Conservation (phyloP, 2,113 vertebrate species). For the Tragelaphus imberbis region DNA sequence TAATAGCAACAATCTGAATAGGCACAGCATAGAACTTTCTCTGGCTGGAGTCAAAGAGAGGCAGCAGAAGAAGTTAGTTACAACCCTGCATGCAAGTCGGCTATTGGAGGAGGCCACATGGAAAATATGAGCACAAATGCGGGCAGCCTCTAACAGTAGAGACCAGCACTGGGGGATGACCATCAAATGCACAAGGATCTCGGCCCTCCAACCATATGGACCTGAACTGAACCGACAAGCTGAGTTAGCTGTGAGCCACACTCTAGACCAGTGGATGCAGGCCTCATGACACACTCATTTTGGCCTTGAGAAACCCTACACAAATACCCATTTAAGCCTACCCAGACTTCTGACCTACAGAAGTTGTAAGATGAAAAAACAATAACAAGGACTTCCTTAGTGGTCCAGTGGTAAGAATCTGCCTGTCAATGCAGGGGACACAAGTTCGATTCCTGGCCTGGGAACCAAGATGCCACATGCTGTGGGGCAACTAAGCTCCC, state of each 20-base stretch:
- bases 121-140: not conserved
- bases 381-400: not conserved
- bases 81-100: not conserved
- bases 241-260: not conserved
- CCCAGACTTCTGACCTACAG: not conserved
- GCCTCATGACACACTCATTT: not conserved
- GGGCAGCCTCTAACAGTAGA: not conserved
- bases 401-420: not conserved
- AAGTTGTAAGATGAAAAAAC: not conserved
- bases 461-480: not conserved
- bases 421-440: not conserved
- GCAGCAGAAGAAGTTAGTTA: not conserved
- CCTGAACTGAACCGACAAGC: not conserved
- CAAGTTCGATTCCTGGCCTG: not conserved
- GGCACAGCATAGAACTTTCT: not conserved
- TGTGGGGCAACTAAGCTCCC: not conserved
- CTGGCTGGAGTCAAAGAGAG: not conserved
- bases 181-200: not conserved
- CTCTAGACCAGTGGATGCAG: not conserved
- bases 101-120: not conserved
- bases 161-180: not conserved
- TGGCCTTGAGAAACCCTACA: not conserved
- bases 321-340: not conserved
- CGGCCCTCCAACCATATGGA: not conserved
- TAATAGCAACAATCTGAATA: not conserved